Percentiles rank a stretch among this genome's conserved stretches.
phyloP scores from a whole-genome alignment of 2,888 invertebrate genomes.

The Muscina levida region DNA sequence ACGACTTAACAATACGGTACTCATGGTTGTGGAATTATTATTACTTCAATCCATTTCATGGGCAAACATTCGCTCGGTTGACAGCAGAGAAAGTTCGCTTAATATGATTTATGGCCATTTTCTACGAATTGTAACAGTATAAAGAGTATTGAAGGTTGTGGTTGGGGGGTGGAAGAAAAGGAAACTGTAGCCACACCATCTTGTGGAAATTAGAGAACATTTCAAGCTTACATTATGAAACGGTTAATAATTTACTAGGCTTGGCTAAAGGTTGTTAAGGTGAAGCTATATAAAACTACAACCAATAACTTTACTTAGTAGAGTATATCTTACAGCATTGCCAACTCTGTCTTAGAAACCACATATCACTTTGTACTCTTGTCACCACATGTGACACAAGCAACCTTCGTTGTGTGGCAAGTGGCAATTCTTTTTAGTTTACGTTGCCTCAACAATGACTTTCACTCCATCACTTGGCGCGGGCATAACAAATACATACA shows the following conservation, averaged over 20 bases:
- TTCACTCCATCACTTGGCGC: background rate
- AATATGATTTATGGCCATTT: conserved; percentile 51
- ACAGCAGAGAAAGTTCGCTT: conserved; percentile 48
- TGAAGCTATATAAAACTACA: too few relatives aligned
- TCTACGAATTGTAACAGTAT: background rate
- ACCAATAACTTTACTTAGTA: too few relatives aligned
- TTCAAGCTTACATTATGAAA: too few relatives aligned
- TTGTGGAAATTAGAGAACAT: too few relatives aligned
- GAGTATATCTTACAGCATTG: too few relatives aligned
- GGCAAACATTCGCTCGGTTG: conserved; percentile 25
- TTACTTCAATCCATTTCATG: background rate
- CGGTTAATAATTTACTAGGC: conserved; percentile 17
- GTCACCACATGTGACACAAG: background rate
- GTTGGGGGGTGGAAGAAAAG: background rate
- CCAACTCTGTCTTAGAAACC: too few relatives aligned
- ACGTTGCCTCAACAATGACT: too few relatives aligned
- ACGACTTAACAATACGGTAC: conserved; percentile 43
- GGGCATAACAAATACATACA: conserved; percentile 11
- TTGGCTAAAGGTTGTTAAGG: conserved; percentile 15
- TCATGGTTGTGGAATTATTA: conserved; percentile 46
- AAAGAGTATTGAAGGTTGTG: too few relatives aligned
- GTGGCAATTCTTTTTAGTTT: background rate
- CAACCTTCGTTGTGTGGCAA: conserved; percentile 17
- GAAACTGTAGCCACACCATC: too few relatives aligned
- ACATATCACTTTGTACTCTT: conserved; percentile 11